A percentile compares a stretch with the other conserved stretches of the same genome.
phyloP scores from a whole-genome alignment of 2,797 vertebrate species.

The Leptatherina wallacei region DNA sequence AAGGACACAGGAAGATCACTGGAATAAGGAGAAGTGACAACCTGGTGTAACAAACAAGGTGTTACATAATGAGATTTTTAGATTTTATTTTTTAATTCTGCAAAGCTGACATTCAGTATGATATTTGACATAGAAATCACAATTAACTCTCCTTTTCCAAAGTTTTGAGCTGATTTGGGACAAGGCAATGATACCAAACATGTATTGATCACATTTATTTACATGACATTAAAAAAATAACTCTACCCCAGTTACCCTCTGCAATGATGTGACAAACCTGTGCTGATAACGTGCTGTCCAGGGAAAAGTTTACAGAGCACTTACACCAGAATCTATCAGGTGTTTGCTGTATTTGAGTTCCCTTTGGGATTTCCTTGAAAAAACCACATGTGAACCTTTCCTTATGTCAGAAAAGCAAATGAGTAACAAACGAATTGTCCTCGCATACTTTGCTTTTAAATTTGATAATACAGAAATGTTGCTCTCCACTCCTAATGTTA shows the following conservation, averaged over 20 bases:
- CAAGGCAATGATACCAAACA: not conserved
- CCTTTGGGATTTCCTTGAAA: slow-evolving; percentile 28
- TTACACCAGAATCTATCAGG: slow-evolving; percentile 17
- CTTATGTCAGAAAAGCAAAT: slow-evolving; percentile 25
- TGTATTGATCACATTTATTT: slow-evolving; percentile 24
- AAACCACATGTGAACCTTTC: slow-evolving; percentile 13
- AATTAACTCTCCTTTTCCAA: not conserved
- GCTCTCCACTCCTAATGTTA: not conserved
- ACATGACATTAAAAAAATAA: not conserved
- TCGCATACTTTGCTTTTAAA: not conserved
- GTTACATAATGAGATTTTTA: not conserved
- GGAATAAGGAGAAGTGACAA: slow-evolving; percentile 22
- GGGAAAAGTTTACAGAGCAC: slow-evolving; percentile 26
- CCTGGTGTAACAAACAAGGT: slow-evolving; percentile 8
- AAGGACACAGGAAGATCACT: slow-evolving; percentile 31
- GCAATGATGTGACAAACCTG: slow-evolving; percentile 6
- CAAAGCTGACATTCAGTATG: not conserved
- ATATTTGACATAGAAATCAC: not conserved
- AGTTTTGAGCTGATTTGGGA: slow-evolving; percentile 1
- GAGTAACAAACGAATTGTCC: not conserved
- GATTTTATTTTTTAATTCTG: not conserved
- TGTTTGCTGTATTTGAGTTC: slow-evolving; percentile 15
- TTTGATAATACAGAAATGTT: not conserved
- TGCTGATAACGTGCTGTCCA: slow-evolving; percentile 36
- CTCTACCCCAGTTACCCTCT: slow-evolving; percentile 17